These are phyloP conservation scores for Catamblyrhynchus diadema DNA, from an alignment of 2,797 vertebrate genomes.

Conservation along the genomic window DNA sequence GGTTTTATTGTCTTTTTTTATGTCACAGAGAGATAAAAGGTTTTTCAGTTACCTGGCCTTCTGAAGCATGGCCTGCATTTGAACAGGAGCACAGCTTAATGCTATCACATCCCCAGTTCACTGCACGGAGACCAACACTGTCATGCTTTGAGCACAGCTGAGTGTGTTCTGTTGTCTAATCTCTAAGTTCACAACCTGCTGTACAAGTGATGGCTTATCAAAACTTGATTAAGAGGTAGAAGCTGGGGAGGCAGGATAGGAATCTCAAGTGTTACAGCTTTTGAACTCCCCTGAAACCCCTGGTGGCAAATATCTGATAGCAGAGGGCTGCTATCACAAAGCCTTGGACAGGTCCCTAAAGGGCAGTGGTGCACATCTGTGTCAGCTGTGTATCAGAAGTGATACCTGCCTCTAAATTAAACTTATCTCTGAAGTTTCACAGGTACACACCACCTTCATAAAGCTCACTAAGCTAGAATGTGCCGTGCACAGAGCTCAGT, in stretches of 20 bases:
- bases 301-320: neutral
- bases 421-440: neutral
- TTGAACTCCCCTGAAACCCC: neutral
- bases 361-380: neutral
- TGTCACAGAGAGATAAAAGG: neutral
- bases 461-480: neutral
- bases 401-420: neutral
- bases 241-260: neutral
- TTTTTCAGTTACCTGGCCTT: neutral
- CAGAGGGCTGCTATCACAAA: neutral
- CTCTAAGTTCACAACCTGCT: neutral
- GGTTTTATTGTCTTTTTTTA: neutral
- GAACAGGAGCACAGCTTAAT: neutral
- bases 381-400: neutral
- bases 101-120: neutral
- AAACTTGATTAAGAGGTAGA: constrained; percentile 10
- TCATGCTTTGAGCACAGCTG: neutral
- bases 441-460: neutral
- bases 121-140: neutral
- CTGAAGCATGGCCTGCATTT: neutral
- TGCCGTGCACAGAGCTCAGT: neutral
- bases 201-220: constrained; percentile 4
- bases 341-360: neutral
- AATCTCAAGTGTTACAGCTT: neutral
- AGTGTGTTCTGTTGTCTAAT: neutral